Evolutionary conservation across 2,888 invertebrate genomes (phyloP).

Genomic region (Meteorus colon): DNA sequence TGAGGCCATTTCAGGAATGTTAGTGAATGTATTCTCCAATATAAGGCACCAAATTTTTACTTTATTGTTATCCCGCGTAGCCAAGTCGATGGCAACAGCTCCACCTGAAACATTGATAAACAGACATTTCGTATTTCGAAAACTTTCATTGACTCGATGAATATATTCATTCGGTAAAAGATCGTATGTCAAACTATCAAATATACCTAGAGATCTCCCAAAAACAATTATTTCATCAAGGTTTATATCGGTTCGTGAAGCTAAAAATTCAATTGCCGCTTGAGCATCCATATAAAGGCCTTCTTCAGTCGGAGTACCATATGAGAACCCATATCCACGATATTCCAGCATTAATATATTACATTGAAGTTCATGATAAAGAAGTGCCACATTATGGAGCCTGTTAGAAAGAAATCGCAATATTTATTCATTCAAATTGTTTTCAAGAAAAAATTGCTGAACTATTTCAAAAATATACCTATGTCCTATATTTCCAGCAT

Average conservation of each 20-base stretch:
- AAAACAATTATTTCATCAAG: conserved; percentile 89
- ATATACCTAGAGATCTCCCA: conserved; percentile 87
- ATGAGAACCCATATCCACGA: conserved; percentile 94
- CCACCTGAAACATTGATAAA: conserved; percentile 78
- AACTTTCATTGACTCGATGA: not conserved
- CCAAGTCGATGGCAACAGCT: conserved; percentile 92
- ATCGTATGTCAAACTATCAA: not conserved
- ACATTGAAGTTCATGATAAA: conserved; percentile 87
- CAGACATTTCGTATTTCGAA: conserved; percentile 12
- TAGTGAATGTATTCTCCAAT: conserved; percentile 96
- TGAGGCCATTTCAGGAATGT: conserved; percentile 93
- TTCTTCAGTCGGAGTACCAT: conserved; percentile 89
- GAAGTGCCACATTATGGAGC: conserved; percentile 89
- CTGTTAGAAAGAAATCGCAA: conserved; percentile 72
- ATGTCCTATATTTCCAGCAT: conserved; percentile 98
- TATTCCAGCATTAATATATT: conserved; percentile 96
- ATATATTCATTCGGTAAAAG: not conserved
- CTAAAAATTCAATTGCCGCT: conserved; percentile 89
- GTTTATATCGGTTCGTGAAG: conserved; percentile 88
- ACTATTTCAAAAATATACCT: conserved; percentile 67
- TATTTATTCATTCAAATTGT: not conserved
- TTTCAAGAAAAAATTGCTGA: conserved; percentile 12
- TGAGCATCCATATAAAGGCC: conserved; percentile 92
- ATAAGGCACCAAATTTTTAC: conserved; percentile 89
- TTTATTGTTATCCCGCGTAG: conserved; percentile 83